These are phyloP conservation scores for Crotophaga sulcirostris DNA, from an alignment of 2,113 vertebrate genomes.

Conservation along the genomic window DNA sequence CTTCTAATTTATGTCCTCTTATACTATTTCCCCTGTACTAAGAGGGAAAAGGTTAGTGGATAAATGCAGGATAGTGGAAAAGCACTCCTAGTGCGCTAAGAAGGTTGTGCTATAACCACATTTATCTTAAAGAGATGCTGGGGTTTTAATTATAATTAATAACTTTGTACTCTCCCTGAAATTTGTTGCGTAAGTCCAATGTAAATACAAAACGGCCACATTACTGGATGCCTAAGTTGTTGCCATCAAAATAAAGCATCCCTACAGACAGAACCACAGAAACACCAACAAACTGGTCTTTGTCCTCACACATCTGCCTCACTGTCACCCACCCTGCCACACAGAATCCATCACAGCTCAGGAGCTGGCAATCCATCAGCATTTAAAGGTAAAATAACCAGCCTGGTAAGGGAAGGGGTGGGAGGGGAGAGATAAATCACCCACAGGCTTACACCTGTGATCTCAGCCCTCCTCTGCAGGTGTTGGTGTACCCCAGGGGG, in stretches of 20 bases:
- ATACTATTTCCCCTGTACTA: neutral
- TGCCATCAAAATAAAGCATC: neutral
- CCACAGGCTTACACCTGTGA: conserved; percentile 5
- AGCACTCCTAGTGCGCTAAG: neutral
- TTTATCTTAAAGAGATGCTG: neutral
- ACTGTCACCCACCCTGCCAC: neutral
- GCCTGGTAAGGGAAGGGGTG: neutral
- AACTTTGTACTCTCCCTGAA: neutral
- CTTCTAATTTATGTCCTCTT: neutral
- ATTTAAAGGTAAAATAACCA: conserved; percentile 41
- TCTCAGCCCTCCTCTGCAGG: neutral
- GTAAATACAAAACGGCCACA: neutral
- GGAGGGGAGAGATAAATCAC: conserved; percentile 28
- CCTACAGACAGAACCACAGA: neutral
- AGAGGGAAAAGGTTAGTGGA: neutral
- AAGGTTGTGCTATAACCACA: neutral
- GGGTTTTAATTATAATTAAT: neutral
- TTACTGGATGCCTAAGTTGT: neutral
- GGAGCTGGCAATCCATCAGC: neutral
- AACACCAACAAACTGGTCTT: neutral
- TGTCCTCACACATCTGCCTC: conserved; percentile 9
- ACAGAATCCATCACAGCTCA: conserved; percentile 12
- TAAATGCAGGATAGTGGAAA: neutral
- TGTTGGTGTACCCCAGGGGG: neutral
- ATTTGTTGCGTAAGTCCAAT: neutral